Percentiles rank a stretch among this genome's conserved stretches.
Evolutionary conservation across 1,140 invertebrate genomes (phyloP).

Genomic region (Ganaspis sp.): DNA sequence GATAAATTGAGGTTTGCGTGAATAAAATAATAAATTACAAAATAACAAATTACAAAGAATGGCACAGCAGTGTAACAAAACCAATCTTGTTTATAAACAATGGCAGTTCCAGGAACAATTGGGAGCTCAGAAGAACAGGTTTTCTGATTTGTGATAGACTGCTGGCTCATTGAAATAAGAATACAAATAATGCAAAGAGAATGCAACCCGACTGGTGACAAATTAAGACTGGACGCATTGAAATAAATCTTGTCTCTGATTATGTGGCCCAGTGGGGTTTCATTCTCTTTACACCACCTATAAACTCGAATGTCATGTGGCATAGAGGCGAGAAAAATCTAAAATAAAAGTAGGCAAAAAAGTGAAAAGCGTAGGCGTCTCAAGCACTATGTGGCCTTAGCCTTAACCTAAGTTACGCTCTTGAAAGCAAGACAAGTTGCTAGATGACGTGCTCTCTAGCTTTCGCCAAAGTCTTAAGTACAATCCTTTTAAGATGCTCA

Average conservation of each 20-base stretch:
- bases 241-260: slow-evolving; percentile 20
- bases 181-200: background rate
- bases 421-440: background rate
- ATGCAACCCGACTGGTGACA: slow-evolving; percentile 6
- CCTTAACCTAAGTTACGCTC: background rate
- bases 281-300: background rate
- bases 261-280: slow-evolving; percentile 3
- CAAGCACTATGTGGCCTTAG: background rate
- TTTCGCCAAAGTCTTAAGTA: background rate
- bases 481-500: no score
- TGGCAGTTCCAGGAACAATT: background rate
- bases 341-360: background rate
- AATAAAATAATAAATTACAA: no score
- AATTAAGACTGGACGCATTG: slow-evolving; percentile 19
- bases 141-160: background rate
- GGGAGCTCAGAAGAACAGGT: background rate
- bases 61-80: no score
- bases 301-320: background rate
- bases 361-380: background rate
- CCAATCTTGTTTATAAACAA: background rate
- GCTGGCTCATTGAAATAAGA: slow-evolving; percentile 7
- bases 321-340: background rate
- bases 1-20: no score
- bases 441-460: background rate
- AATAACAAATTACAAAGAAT: no score